Evolutionary conservation across 1,140 invertebrate genomes (phyloP).

Genomic region (Brachionus koreanus): DNA sequence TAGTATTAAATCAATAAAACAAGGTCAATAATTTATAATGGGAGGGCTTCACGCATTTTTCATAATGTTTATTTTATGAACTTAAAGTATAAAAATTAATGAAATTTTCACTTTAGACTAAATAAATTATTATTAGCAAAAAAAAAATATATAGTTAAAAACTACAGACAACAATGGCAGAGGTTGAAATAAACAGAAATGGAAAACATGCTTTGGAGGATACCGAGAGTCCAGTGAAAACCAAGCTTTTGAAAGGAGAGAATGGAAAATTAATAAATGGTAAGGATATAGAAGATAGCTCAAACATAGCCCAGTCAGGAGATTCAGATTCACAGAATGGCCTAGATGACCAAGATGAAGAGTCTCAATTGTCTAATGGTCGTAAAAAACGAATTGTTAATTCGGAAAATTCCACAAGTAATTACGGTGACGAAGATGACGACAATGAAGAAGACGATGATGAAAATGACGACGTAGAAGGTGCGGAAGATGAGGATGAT

Average conservation of each 20-base stretch:
- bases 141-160: background rate
- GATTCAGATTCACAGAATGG: slow-evolving; percentile 16
- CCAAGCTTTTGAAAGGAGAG: slow-evolving; percentile 21
- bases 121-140: background rate
- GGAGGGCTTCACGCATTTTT: background rate
- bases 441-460: slow-evolving; percentile 44
- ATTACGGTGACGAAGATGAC: slow-evolving; percentile 44
- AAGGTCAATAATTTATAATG: slow-evolving; percentile 37
- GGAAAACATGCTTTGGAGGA: slow-evolving; percentile 38
- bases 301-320: background rate
- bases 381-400: background rate
- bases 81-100: slow-evolving; percentile 25
- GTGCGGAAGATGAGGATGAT: slow-evolving; percentile 14
- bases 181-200: slow-evolving; percentile 26
- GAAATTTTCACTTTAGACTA: background rate
- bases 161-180: background rate
- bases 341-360: background rate
- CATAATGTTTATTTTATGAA: background rate
- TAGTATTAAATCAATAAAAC: background rate
- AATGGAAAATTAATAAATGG: background rate
- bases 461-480: slow-evolving; percentile 26
- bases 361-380: background rate
- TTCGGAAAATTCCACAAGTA: slow-evolving; percentile 19
- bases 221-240: background rate
- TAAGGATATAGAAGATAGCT: slow-evolving; percentile 6